Percentiles rank a stretch among this genome's conserved stretches.
Conservation (phyloP, 2,888 invertebrate genomes). For the Noctua fimbriata region DNA sequence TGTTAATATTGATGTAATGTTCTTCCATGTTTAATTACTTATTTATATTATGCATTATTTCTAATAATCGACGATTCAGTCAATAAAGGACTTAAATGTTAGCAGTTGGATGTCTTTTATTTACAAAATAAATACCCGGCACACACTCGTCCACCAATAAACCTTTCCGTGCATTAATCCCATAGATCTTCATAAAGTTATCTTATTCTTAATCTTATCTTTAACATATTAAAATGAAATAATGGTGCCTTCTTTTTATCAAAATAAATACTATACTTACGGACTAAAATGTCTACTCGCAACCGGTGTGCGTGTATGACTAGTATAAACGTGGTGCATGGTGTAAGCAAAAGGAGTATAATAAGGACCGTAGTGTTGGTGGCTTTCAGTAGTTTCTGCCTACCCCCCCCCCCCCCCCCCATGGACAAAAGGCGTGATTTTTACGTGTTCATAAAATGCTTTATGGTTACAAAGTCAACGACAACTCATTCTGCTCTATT, state of each 20-base stretch:
- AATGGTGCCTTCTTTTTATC: not conserved
- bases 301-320: not conserved
- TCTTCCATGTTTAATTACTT: constrained; percentile 32
- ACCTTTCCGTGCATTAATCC: not conserved
- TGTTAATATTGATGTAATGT: constrained; percentile 37
- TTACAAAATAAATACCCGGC: not conserved
- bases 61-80: constrained; percentile 27
- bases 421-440: not conserved
- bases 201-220: not conserved
- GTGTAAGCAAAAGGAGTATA: not conserved
- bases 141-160: not conserved
- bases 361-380: not conserved
- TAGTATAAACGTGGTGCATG: not conserved
- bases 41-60: constrained; percentile 44
- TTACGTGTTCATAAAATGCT: not conserved
- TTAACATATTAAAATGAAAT: not conserved
- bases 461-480: constrained; percentile 5
- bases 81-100: constrained; percentile 45
- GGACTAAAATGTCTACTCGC: not conserved
- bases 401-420: not conserved
- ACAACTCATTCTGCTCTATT: constrained; percentile 18
- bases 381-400: not conserved
- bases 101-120: not conserved
- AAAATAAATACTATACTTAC: not conserved
- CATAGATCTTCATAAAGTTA: not conserved